phyloP scores from a whole-genome alignment of 2,113 vertebrate genomes.

The Pavo muticus region DNA sequence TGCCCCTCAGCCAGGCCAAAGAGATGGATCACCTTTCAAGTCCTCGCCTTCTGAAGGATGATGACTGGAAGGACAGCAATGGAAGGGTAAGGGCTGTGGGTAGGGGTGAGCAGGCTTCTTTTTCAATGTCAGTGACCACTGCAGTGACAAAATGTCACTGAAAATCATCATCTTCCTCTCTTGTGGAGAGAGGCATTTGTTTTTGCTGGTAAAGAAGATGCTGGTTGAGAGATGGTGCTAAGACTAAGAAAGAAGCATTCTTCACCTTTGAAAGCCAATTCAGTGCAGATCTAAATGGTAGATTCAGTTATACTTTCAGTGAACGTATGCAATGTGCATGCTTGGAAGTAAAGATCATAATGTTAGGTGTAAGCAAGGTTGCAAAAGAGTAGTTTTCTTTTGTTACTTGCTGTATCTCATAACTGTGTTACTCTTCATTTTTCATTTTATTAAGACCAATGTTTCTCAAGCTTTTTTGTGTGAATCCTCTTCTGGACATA shows the following conservation, averaged over 20 bases:
- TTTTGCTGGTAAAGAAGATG: background rate
- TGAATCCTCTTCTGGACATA: background rate
- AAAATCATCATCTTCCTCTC: background rate
- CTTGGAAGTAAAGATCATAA: background rate
- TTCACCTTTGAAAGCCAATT: background rate
- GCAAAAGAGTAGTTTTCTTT: background rate
- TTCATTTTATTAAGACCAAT: background rate
- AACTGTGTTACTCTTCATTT: background rate
- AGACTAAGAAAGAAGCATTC: background rate
- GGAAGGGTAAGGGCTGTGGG: conserved; percentile 14
- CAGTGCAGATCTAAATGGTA: background rate
- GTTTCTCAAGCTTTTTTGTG: background rate
- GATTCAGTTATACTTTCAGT: too few species aligned
- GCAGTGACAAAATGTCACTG: background rate
- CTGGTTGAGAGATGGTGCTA: background rate
- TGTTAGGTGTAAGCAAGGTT: background rate
- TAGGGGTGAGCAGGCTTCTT: background rate
- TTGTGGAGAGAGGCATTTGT: accelerated
- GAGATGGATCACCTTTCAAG: background rate
- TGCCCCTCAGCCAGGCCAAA: background rate
- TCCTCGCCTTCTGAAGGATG: accelerated
- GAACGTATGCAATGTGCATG: too few species aligned
- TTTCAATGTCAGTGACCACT: background rate
- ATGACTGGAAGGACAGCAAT: background rate
- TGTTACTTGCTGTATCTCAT: background rate